phyloP scores from a whole-genome alignment of 2,888 invertebrate species.

The Diabrotica balteata region DNA sequence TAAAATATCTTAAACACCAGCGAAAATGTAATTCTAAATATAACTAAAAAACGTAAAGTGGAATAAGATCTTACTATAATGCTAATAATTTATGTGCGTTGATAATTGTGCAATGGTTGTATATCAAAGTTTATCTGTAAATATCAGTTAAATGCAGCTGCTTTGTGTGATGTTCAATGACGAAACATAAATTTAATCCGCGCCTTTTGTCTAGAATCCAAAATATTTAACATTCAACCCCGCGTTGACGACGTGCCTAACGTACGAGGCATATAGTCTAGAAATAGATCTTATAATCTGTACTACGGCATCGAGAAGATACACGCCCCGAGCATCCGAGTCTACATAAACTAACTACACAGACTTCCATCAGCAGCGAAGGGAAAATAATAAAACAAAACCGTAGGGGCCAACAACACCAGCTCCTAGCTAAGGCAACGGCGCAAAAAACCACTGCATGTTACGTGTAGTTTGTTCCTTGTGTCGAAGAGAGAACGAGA shows the following conservation, averaged over 20 bases:
- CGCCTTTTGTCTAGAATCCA: neutral
- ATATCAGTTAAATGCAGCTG: too few relatives aligned
- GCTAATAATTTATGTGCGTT: too few relatives aligned
- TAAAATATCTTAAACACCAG: too few relatives aligned
- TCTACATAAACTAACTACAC: neutral
- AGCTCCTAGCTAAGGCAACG: neutral
- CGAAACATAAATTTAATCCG: too few relatives aligned
- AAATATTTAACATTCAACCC: neutral
- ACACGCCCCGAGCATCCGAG: neutral
- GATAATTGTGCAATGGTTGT: too few relatives aligned
- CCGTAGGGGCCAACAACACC: constrained; percentile 5
- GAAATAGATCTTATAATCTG: neutral
- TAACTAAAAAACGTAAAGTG: too few relatives aligned
- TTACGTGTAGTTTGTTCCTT: neutral
- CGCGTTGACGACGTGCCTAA: neutral
- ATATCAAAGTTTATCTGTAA: too few relatives aligned
- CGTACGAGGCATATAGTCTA: neutral
- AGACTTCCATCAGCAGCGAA: neutral
- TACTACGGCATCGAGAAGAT: neutral
- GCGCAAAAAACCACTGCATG: neutral
- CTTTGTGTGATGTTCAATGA: too few relatives aligned
- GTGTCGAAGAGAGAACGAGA: neutral
- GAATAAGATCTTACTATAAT: too few relatives aligned
- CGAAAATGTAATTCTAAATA: too few relatives aligned
- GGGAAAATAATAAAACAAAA: constrained; percentile 10